Percentiles rank a stretch among this genome's conserved stretches.
These are phyloP conservation scores for Drosophila tripunctata DNA, from an alignment of 2,888 invertebrate genomes.

Conservation along the genomic window DNA sequence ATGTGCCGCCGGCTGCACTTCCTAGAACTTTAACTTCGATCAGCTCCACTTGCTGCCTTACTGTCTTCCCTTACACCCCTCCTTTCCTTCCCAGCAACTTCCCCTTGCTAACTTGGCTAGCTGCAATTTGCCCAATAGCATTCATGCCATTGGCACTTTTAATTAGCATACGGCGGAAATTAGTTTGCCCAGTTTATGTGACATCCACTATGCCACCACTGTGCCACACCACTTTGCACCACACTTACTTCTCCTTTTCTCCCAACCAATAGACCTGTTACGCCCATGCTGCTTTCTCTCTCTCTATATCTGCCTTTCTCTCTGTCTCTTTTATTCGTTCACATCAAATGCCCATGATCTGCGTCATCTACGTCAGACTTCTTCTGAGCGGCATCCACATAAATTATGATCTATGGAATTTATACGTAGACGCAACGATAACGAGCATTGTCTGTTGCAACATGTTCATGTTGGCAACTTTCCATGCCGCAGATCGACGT, in stretches of 20 bases:
- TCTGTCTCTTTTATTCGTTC: no score
- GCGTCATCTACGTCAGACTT: constrained; percentile 46
- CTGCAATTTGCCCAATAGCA: constrained; percentile 68
- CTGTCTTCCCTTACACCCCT: constrained; percentile 1
- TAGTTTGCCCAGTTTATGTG: constrained; percentile 59
- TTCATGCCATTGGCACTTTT: constrained; percentile 64
- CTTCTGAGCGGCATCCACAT: constrained; percentile 51
- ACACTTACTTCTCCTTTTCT: constrained; percentile 9
- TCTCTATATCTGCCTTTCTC: no score
- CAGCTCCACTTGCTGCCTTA: constrained; percentile 6
- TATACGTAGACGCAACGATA: constrained; percentile 63
- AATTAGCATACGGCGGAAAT: constrained; percentile 77
- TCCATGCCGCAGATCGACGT: constrained; percentile 28
- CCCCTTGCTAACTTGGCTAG: not conserved
- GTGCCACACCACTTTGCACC: not conserved
- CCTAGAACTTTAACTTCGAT: constrained; percentile 57
- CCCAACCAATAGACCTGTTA: constrained; percentile 1
- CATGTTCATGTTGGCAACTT: constrained; percentile 32
- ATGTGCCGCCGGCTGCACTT: constrained; percentile 67
- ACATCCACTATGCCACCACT: constrained; percentile 36
- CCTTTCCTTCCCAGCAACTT: not conserved
- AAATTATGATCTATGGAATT: constrained; percentile 69
- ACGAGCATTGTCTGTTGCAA: constrained; percentile 43
- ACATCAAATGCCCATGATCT: constrained; percentile 28
- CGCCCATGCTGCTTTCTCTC: no score